Percentiles rank a stretch among this genome's conserved stretches.
phyloP scores from a whole-genome alignment of 1,140 invertebrate species.

The Lepidostoma basale region DNA sequence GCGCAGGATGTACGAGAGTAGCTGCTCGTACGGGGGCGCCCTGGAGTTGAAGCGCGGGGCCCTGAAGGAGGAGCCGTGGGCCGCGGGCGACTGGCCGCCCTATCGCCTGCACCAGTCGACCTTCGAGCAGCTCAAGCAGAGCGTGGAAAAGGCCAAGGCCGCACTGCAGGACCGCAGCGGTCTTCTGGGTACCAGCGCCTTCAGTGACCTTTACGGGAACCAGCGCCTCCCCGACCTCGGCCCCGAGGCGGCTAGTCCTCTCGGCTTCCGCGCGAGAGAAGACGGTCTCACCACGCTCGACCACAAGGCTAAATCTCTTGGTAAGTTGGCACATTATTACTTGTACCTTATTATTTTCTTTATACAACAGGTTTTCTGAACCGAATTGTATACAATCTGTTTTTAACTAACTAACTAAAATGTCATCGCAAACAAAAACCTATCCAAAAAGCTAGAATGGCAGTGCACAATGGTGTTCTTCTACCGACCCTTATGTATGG shows the following conservation, averaged over 20 bases:
- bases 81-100: slow-evolving; percentile 71
- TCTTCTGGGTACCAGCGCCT: slow-evolving; percentile 61
- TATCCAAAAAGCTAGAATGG: too few species aligned
- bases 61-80: slow-evolving; percentile 67
- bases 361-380: too few species aligned
- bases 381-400: too few species aligned
- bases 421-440: too few species aligned
- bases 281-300: slow-evolving; percentile 55
- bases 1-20: slow-evolving; percentile 82
- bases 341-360: too few species aligned
- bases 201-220: slow-evolving; percentile 63
- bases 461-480: too few species aligned
- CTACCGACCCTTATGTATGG: too few species aligned
- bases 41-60: slow-evolving; percentile 80
- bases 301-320: slow-evolving; percentile 55
- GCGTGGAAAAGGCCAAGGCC: slow-evolving; percentile 86
- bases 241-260: slow-evolving; percentile 50
- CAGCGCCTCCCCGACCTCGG: slow-evolving; percentile 45
- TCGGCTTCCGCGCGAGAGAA: slow-evolving; percentile 53
- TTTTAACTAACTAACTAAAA: too few species aligned
- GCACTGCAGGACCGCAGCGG: slow-evolving; percentile 69
- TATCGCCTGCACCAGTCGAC: slow-evolving; percentile 79
- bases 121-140: slow-evolving; percentile 86
- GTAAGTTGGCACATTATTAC: too few species aligned
- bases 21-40: slow-evolving; percentile 85